phyloP scores from a whole-genome alignment of 2,888 invertebrate species.

The Kuschelorhynchus macadamiae region DNA sequence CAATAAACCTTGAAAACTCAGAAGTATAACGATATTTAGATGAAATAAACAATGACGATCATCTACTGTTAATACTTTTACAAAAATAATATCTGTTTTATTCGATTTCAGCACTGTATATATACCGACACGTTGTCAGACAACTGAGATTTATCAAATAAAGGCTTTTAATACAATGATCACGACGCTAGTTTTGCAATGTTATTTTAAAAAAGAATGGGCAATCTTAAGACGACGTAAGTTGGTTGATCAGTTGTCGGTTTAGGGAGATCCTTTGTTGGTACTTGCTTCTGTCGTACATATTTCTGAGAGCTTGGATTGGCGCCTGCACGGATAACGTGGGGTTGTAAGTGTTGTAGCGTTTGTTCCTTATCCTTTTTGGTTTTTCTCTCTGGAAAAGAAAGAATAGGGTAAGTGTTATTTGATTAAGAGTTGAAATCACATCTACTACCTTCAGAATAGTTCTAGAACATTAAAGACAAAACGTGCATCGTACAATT shows the following conservation, averaged over 20 bases:
- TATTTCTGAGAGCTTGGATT: constrained; percentile 54
- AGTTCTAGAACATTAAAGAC: too few relatives aligned
- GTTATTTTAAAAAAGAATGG: not conserved
- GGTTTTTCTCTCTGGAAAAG: constrained; percentile 51
- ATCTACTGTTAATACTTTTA: too few relatives aligned
- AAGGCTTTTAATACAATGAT: constrained; percentile 12
- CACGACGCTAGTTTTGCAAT: constrained; percentile 13
- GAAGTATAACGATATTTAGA: too few relatives aligned
- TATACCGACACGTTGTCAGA: too few relatives aligned
- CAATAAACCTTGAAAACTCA: too few relatives aligned
- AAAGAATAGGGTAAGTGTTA: constrained; percentile 14
- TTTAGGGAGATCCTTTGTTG: constrained; percentile 55
- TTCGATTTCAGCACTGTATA: too few relatives aligned
- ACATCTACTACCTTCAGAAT: too few relatives aligned
- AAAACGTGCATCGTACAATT: too few relatives aligned
- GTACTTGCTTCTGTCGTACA: constrained; percentile 52
- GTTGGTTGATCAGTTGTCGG: constrained; percentile 43
- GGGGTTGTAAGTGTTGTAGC: constrained; percentile 52
- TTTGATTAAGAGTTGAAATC: not conserved
- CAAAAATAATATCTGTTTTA: too few relatives aligned
- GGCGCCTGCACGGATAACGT: constrained; percentile 58
- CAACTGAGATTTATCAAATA: constrained; percentile 1
- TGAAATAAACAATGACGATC: too few relatives aligned
- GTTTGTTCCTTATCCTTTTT: constrained; percentile 52
- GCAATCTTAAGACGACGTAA: constrained; percentile 34